Conservation (phyloP, 2,888 invertebrate species). For the Rhamphomyia laevipes region DNA sequence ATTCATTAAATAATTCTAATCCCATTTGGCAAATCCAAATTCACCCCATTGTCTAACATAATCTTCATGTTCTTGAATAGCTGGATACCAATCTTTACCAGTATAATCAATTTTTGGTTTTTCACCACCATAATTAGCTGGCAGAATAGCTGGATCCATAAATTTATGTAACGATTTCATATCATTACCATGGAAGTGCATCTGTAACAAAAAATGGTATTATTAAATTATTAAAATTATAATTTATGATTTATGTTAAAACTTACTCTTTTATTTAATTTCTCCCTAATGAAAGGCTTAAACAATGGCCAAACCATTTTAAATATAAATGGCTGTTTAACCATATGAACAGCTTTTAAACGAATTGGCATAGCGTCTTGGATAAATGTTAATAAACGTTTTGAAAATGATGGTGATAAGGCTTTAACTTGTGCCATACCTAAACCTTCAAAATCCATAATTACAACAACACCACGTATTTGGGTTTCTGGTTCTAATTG, state of each 20-base stretch:
- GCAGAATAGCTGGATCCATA: slow-evolving; percentile 54
- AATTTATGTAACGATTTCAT: slow-evolving; percentile 67
- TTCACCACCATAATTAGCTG: slow-evolving; percentile 64
- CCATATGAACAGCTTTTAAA: slow-evolving; percentile 74
- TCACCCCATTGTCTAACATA: slow-evolving; percentile 57
- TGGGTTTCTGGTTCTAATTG: slow-evolving; percentile 65
- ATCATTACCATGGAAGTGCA: slow-evolving; percentile 72
- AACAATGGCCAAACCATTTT: slow-evolving; percentile 76
- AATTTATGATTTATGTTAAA: neutral
- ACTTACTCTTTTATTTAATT: slow-evolving; percentile 63
- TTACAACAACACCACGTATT: slow-evolving; percentile 65
- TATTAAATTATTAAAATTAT: neutral
- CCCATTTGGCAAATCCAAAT: slow-evolving; percentile 49
- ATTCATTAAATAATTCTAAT: neutral
- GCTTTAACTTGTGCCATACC: slow-evolving; percentile 61
- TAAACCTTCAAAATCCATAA: slow-evolving; percentile 73
- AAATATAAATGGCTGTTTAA: slow-evolving; percentile 74
- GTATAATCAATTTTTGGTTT: slow-evolving; percentile 64
- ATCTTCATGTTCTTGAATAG: slow-evolving; percentile 49
- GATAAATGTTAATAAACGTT: slow-evolving; percentile 65
- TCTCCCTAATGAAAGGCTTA: slow-evolving; percentile 70
- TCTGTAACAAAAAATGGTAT: slow-evolving; percentile 39
- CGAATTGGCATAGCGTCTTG: slow-evolving; percentile 80
- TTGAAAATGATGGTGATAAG: slow-evolving; percentile 61
- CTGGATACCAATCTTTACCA: slow-evolving; percentile 66